Evolutionary conservation across 2,888 invertebrate species (phyloP).

Genomic region (Mesorhabditis spiculigera): DNA sequence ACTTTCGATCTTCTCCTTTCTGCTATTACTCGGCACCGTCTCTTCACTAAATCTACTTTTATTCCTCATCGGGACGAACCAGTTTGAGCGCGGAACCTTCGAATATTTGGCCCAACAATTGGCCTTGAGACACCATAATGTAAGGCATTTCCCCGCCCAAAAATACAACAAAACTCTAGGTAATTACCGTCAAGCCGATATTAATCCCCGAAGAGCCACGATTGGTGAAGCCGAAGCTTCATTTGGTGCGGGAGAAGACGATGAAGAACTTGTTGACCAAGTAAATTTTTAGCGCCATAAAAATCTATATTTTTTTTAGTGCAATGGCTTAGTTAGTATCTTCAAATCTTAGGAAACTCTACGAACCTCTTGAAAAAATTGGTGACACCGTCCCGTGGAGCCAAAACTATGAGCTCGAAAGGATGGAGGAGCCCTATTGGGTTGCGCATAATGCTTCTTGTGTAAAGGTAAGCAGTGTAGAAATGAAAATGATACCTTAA

Average conservation of each 20-base stretch:
- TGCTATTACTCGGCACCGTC: background rate
- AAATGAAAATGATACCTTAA: slow-evolving; percentile 40
- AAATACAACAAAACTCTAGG: slow-evolving; percentile 11
- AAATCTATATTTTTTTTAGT: background rate
- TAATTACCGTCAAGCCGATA: slow-evolving; percentile 52
- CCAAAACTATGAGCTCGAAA: too few species aligned
- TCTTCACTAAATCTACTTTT: slow-evolving; percentile 47
- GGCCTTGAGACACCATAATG: too few species aligned
- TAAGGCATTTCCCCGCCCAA: background rate
- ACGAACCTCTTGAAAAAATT: slow-evolving; percentile 43
- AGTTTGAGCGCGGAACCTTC: slow-evolving; percentile 50
- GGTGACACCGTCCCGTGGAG: slow-evolving; percentile 38
- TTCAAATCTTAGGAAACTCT: slow-evolving; percentile 43
- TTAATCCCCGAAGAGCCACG: slow-evolving; percentile 57
- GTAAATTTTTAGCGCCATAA: slow-evolving; percentile 19
- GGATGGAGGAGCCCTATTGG: too few species aligned
- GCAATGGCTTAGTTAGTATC: too few species aligned
- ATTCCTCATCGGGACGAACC: slow-evolving; percentile 54
- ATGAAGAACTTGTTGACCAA: slow-evolving; percentile 52
- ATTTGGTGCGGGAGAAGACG: slow-evolving; percentile 54
- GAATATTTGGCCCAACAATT: too few species aligned
- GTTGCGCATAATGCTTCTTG: too few species aligned
- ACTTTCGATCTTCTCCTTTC: background rate
- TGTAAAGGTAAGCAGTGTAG: too few species aligned
- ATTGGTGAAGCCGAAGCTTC: slow-evolving; percentile 52